Conservation (phyloP, 2,888 invertebrate species). For the Buathra laborator region DNA sequence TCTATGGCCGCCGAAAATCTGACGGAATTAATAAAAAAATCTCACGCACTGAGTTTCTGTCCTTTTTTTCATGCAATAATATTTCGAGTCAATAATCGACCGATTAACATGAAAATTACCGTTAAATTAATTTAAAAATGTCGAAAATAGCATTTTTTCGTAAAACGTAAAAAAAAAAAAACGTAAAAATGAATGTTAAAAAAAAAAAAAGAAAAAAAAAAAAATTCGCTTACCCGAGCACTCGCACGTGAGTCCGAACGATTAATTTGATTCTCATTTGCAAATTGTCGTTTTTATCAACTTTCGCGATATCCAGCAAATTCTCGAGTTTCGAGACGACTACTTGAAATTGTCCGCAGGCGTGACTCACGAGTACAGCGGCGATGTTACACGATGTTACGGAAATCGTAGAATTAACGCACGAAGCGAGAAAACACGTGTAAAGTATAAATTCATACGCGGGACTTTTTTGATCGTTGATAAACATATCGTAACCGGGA, state of each 20-base stretch:
- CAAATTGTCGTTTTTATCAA: neutral
- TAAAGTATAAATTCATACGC: slow-evolving; percentile 71
- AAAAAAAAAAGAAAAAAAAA: slow-evolving; percentile 15
- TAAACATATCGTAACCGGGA: slow-evolving; percentile 70
- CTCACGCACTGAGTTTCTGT: neutral
- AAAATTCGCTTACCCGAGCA: slow-evolving; percentile 55
- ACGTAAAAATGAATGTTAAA: slow-evolving; percentile 3
- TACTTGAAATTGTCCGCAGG: slow-evolving; percentile 72
- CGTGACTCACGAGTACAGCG: slow-evolving; percentile 59
- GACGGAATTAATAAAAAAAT: neutral
- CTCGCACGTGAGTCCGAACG: slow-evolving; percentile 57
- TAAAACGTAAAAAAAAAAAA: slow-evolving; percentile 3
- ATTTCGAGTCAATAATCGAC: no score
- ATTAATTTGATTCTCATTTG: slow-evolving; percentile 55
- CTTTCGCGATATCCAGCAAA: neutral
- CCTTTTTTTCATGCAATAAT: no score
- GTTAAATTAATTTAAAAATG: no score
- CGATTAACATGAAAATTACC: no score
- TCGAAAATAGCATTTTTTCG: neutral
- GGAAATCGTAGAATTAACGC: slow-evolving; percentile 66
- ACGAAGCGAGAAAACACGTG: slow-evolving; percentile 66
- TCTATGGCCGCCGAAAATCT: slow-evolving; percentile 59
- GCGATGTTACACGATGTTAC: slow-evolving; percentile 70
- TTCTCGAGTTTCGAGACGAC: slow-evolving; percentile 60
- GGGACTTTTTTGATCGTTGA: slow-evolving; percentile 66